Percentiles rank a stretch among this genome's conserved stretches.
Conservation (phyloP, 2,113 vertebrate species). For the Eleginops maclovinus region DNA sequence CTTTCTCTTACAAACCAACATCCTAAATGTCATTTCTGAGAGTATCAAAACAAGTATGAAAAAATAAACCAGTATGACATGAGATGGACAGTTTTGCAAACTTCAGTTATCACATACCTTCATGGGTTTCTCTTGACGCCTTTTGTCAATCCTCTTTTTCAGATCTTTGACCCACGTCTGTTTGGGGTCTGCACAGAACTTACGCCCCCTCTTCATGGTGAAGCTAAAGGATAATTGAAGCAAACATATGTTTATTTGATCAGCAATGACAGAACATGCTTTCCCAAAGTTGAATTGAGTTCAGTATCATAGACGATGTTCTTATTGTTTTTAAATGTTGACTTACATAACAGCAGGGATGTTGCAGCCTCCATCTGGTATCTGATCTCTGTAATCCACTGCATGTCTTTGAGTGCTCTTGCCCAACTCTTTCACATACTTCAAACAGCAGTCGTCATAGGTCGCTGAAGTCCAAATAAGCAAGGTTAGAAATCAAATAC, state of each 20-base stretch:
- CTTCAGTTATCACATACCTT: conserved; percentile 29
- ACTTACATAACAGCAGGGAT: conserved; percentile 80
- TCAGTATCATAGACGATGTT: background rate
- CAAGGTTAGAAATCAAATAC: background rate
- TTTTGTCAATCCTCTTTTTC: conserved; percentile 36
- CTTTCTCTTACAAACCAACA: too few relatives aligned
- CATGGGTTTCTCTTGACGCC: fast-evolving
- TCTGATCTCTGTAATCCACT: conserved; percentile 67
- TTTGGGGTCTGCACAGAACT: conserved; percentile 71
- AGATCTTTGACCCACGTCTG: conserved; percentile 62
- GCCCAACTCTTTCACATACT: conserved; percentile 41
- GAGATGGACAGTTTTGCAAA: background rate
- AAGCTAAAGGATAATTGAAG: conserved; percentile 64
- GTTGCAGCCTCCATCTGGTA: conserved; percentile 82
- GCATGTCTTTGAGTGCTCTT: fast-evolving
- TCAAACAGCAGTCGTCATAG: conserved; percentile 84
- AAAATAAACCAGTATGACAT: background rate
- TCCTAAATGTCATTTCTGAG: background rate
- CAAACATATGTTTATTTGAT: background rate
- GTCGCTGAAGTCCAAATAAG: conserved; percentile 58
- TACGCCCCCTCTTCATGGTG: conserved; percentile 50
- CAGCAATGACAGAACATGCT: background rate
- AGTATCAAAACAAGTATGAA: background rate
- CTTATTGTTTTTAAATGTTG: background rate
- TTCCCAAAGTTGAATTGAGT: too few relatives aligned